These are phyloP conservation scores for Adelges cooleyi DNA, from an alignment of 1,140 invertebrate species.

Conservation along the genomic window DNA sequence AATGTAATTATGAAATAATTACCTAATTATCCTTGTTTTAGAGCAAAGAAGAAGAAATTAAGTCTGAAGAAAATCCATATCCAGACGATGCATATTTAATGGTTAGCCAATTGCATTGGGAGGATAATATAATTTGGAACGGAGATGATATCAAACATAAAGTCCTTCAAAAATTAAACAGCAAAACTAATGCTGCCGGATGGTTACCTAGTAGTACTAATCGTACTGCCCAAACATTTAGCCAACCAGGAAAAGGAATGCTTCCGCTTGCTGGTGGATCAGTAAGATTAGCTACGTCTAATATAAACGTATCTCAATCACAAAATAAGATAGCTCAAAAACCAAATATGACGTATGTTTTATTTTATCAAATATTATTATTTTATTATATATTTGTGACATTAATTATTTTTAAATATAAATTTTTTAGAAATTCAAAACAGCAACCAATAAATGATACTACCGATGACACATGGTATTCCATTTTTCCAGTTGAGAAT, in stretches of 20 bases:
- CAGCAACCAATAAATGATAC: conserved; percentile 39
- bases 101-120: conserved; percentile 92
- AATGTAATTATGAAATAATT: no score
- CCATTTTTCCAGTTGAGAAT: conserved; percentile 95
- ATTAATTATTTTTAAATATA: no score
- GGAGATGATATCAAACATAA: conserved; percentile 86
- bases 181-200: conserved; percentile 81
- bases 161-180: conserved; percentile 56
- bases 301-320: conserved; percentile 37
- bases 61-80: not conserved
- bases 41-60: not conserved
- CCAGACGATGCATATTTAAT: conserved; percentile 85
- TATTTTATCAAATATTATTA: no score
- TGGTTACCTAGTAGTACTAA: conserved; percentile 90
- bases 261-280: conserved; percentile 38
- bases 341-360: conserved; percentile 16
- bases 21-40: no score
- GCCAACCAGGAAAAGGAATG: conserved; percentile 67
- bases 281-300: conserved; percentile 43
- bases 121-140: conserved; percentile 97
- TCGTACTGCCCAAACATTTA: conserved; percentile 81
- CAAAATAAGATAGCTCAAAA: conserved; percentile 31
- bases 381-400: no score
- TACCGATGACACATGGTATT: conserved; percentile 85
- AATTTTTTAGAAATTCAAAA: conserved; percentile 3